Evolutionary conservation across 2,797 vertebrate genomes (phyloP), one percentile per base, ranked within the genome.

Genomic region (Argentina silus): DNA sequence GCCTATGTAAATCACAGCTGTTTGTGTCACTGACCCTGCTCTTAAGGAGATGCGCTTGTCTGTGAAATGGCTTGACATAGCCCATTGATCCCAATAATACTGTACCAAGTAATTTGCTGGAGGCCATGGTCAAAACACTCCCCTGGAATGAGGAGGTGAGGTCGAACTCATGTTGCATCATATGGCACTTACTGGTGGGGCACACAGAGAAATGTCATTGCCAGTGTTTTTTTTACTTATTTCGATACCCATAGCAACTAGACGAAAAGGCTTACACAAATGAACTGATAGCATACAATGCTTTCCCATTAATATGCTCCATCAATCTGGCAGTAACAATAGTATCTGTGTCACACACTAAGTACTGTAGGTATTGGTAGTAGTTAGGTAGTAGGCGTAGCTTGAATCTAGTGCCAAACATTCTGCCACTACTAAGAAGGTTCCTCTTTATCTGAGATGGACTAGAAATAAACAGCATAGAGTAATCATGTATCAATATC

Each of bases 31-130:
- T 86, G 90, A 78, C 91, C 72, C 70, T 82, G 87, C 89, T 83
- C 85, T 81, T 81, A 85, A 83, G 84, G 82, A 87, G 88, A 81
- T 81, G 91, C 91, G 69, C 92, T 93, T 93, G 91, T 91, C 92
- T 94, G 92, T 92, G 93, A 94, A 95, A 94, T 93, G 93, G 91
- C 84, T 89, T 90, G 92, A 91, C 92, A 94, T 91, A 92, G 92
- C 70, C 92, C 92, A 92, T 91, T 91, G 89, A 85, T 87, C 85
- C 83, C 85, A 80, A 87, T 92, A 92, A 94, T 91, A 36, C 27
- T 36, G 27, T 36, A 90, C 79, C 86, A 78, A 80, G 86, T 88
- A 92, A 92, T 93, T 90, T 92, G 89, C 87, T 77, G 84, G 81
- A 78, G 74, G 80, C 76, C 87, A 81, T 78, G 90, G 90, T 79